Evolutionary conservation across 2,113 vertebrate species (phyloP).

Genomic region (Cygnus buccinator): DNA sequence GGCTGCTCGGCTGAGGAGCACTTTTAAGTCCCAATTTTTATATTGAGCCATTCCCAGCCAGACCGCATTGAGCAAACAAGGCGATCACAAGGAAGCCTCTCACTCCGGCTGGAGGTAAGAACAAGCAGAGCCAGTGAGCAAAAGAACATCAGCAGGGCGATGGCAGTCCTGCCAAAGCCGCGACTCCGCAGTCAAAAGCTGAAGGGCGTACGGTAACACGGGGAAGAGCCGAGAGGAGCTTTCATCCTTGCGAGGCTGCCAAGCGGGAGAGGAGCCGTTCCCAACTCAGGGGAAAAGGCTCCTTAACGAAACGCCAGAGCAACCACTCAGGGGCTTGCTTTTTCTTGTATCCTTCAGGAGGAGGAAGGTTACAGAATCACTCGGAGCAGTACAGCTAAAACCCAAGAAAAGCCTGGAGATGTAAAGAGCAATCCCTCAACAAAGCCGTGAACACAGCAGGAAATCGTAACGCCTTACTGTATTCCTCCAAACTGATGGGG

Average conservation of each 20-base stretch:
- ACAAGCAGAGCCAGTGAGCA: background rate
- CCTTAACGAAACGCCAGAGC: background rate
- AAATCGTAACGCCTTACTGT: background rate
- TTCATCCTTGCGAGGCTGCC: background rate
- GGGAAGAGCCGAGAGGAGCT: background rate
- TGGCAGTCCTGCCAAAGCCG: background rate
- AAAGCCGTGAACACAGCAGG: background rate
- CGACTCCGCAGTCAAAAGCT: background rate
- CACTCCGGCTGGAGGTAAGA: accelerated
- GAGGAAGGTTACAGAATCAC: background rate
- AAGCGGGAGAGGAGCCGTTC: background rate
- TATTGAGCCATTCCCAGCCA: background rate
- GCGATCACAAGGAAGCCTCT: background rate
- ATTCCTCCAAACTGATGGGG: background rate
- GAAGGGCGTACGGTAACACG: background rate
- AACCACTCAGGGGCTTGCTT: background rate
- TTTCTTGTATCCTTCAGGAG: background rate
- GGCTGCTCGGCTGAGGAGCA: background rate
- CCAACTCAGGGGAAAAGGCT: background rate
- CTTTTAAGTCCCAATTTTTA: background rate
- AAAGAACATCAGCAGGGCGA: background rate
- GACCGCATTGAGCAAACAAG: background rate
- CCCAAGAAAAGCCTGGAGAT: background rate
- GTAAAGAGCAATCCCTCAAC: background rate
- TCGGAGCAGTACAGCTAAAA: background rate